phyloP scores from a whole-genome alignment of 1,140 invertebrate species.

The Meloidogyne floridensis region DNA sequence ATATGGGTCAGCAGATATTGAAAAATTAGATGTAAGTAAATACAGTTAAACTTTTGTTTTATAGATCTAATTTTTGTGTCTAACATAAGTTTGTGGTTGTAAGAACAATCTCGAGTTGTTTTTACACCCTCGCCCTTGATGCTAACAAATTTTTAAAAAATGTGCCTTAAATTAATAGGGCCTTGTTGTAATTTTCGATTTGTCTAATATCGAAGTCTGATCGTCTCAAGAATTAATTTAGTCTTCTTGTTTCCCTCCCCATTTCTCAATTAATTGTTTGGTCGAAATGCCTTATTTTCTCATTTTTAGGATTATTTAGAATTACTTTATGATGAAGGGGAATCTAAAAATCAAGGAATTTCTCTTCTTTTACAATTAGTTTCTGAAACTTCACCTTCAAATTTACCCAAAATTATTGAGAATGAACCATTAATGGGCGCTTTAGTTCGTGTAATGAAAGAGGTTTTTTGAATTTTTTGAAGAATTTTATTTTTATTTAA shows the following conservation, averaged over 20 bases:
- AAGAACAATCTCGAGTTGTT: too few species aligned
- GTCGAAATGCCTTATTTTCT: neutral
- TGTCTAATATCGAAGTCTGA: too few species aligned
- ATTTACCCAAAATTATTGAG: constrained; percentile 85
- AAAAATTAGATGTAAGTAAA: neutral
- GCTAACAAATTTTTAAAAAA: too few species aligned
- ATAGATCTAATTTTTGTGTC: neutral
- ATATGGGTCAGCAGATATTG: neutral
- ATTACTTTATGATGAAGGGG: constrained; percentile 91
- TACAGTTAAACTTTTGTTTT: too few species aligned
- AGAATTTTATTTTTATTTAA: neutral
- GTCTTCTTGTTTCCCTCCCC: too few species aligned
- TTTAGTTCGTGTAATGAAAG: constrained; percentile 85
- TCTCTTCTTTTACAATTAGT: constrained; percentile 79
- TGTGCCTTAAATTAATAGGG: too few species aligned
- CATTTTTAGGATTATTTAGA: constrained; percentile 85
- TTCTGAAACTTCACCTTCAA: constrained; percentile 87
- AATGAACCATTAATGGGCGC: constrained; percentile 95
- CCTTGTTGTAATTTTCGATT: too few species aligned
- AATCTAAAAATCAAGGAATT: constrained; percentile 82
- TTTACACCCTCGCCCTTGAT: too few species aligned
- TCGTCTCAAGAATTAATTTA: too few species aligned
- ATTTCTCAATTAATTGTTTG: too few species aligned
- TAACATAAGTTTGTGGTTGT: too few species aligned
- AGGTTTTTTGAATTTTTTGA: constrained; percentile 67